These are phyloP conservation scores for Sapajus apella DNA, from an alignment of 2,113 vertebrate genomes.

Conservation along the genomic window DNA sequence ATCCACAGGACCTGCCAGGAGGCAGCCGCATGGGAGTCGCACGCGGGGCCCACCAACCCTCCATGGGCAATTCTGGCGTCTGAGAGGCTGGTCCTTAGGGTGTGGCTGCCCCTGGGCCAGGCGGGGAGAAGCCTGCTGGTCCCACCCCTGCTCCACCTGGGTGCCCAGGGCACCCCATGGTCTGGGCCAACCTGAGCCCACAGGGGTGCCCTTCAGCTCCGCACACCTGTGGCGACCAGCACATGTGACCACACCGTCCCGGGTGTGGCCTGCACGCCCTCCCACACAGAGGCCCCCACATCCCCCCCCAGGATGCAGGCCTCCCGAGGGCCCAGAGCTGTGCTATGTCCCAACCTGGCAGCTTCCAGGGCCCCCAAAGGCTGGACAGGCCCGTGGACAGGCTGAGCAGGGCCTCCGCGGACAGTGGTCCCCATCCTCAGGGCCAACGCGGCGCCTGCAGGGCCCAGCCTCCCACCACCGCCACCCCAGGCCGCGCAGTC, in stretches of 20 bases:
- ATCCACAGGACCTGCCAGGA: background rate
- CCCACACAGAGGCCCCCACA: too few relatives aligned
- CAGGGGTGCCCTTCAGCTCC: background rate
- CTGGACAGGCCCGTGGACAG: background rate
- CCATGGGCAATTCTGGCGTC: background rate
- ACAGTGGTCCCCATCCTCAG: background rate
- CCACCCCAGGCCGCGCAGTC: background rate
- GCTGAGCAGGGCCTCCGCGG: background rate
- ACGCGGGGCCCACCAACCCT: fast-evolving
- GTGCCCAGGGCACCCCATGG: too few relatives aligned
- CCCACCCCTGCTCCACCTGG: too few relatives aligned
- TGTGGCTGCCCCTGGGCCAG: background rate
- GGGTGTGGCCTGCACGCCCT: background rate
- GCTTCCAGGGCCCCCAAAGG: background rate
- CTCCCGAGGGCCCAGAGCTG: too few relatives aligned
- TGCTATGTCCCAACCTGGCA: background rate
- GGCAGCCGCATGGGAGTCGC: too few relatives aligned
- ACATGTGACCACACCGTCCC: background rate
- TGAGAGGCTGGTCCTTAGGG: background rate
- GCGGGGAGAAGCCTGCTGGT: background rate
- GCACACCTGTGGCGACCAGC: too few relatives aligned
- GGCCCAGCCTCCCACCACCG: too few relatives aligned
- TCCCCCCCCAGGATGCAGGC: background rate
- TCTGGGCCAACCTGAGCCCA: too few relatives aligned
- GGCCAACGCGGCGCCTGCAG: background rate